These are phyloP conservation scores for Troilus luridus DNA, from an alignment of 2,888 invertebrate genomes.

Conservation along the genomic window DNA sequence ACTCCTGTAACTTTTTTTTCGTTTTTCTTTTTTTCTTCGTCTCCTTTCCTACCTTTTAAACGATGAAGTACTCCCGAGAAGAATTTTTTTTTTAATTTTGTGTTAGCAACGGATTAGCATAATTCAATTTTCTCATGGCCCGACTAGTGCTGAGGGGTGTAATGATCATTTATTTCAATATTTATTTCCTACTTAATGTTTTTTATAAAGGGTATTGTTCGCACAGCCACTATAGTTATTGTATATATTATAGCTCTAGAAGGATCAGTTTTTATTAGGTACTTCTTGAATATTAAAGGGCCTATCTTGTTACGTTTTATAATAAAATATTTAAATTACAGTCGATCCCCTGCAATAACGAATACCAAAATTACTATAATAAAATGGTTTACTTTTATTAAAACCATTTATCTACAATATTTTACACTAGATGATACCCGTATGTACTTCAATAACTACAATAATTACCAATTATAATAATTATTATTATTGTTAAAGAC, in stretches of 20 bases:
- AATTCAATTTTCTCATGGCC: neutral
- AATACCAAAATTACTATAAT: neutral
- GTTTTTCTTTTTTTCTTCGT: neutral
- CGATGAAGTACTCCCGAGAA: constrained; percentile 19
- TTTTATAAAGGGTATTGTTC: neutral
- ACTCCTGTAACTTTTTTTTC: neutral
- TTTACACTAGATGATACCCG: too few relatives aligned
- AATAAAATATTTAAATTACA: neutral
- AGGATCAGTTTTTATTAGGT: neutral
- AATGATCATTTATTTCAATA: neutral
- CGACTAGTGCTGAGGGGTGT: neutral
- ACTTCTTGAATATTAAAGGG: neutral
- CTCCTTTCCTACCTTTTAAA: constrained; percentile 43
- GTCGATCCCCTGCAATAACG: neutral
- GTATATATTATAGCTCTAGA: neutral
- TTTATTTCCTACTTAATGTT: neutral
- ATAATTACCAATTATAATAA: too few relatives aligned
- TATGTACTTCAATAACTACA: too few relatives aligned
- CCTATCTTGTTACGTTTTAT: neutral
- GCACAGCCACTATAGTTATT: neutral
- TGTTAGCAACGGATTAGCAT: neutral
- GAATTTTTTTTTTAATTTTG: neutral
- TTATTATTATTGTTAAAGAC: too few relatives aligned
- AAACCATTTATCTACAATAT: neutral
- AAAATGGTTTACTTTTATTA: neutral